A percentile compares a stretch with the other conserved stretches of the same genome.
phyloP scores from a whole-genome alignment of 2,797 vertebrate species.

The Tenualosa thibaudeaui region DNA sequence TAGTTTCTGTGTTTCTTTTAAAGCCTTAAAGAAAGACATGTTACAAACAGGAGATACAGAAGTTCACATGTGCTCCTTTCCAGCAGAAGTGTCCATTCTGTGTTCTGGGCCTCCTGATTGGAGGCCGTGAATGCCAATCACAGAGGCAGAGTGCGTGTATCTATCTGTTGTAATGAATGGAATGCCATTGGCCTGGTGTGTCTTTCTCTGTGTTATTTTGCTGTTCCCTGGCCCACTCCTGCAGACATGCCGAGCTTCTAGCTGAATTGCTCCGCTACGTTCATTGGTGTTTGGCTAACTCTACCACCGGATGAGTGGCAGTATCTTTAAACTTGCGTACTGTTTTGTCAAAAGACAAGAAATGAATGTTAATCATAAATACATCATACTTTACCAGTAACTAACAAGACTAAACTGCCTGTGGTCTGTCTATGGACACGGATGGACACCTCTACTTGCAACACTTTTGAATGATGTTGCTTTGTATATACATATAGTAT shows the following conservation, averaged over 20 bases:
- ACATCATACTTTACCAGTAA: slow-evolving; percentile 28
- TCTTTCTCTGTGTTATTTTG: slow-evolving; percentile 33
- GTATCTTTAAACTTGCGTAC: slow-evolving; percentile 10
- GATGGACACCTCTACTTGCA: slow-evolving; percentile 23
- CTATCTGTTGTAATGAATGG: not conserved
- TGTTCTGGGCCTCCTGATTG: not conserved
- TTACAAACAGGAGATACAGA: slow-evolving; percentile 9
- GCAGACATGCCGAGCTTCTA: slow-evolving; percentile 19
- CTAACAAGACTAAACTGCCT: slow-evolving; percentile 13
- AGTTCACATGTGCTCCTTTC: not conserved
- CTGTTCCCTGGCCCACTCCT: slow-evolving; percentile 15
- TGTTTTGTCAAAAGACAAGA: not conserved
- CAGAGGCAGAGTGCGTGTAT: not conserved
- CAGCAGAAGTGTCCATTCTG: not conserved
- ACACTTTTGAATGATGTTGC: slow-evolving; percentile 41
- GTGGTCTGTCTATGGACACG: not conserved
- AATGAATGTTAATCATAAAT: slow-evolving; percentile 16
- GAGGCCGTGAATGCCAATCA: not conserved
- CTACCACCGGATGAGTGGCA: not conserved
- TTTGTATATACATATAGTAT: slow-evolving; percentile 46
- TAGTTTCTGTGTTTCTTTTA: not conserved
- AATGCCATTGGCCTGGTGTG: not conserved
- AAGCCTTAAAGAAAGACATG: slow-evolving; percentile 41
- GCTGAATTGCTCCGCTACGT: not conserved
- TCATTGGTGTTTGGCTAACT: not conserved